Conservation (phyloP, 1,140 invertebrate genomes). For the Bursaphelenchus mucronatus region DNA sequence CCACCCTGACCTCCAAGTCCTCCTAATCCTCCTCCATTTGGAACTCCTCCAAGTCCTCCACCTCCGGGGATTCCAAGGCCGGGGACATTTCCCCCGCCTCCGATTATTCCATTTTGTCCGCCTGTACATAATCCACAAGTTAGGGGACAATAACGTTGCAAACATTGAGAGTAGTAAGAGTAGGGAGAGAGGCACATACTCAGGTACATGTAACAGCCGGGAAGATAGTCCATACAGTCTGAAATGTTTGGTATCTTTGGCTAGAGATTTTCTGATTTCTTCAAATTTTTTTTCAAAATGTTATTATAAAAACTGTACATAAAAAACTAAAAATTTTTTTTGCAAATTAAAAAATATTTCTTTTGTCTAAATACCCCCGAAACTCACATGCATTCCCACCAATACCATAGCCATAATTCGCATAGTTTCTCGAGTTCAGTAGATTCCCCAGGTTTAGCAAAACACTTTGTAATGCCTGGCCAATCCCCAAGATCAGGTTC, state of each 20-base stretch:
- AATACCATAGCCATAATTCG: slow-evolving; percentile 7
- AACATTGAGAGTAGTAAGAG: slow-evolving; percentile 1
- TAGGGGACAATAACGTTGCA: slow-evolving; percentile 14
- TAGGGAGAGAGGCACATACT: slow-evolving; percentile 1
- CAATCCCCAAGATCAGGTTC: not conserved
- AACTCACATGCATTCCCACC: slow-evolving; percentile 1
- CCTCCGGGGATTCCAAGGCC: too few species aligned
- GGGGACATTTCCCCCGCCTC: not conserved
- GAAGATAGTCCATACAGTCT: slow-evolving; percentile 13
- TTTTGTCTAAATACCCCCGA: not conserved
- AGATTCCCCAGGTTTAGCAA: slow-evolving; percentile 1
- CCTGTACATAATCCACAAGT: slow-evolving; percentile 11
- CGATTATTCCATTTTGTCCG: not conserved
- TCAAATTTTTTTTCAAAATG: too few species aligned
- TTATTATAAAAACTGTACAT: too few species aligned
- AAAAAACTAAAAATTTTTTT: too few species aligned
- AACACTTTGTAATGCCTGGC: not conserved
- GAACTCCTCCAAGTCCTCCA: too few species aligned
- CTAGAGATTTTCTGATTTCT: too few species aligned
- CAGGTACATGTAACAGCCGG: slow-evolving; percentile 2
- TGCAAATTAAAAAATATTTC: too few species aligned
- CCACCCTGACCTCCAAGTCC: too few species aligned
- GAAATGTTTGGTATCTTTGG: not conserved
- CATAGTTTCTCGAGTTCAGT: not conserved
- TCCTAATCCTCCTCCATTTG: too few species aligned